phyloP scores from a whole-genome alignment of 2,888 invertebrate genomes.

The Drosophila tanythrix region DNA sequence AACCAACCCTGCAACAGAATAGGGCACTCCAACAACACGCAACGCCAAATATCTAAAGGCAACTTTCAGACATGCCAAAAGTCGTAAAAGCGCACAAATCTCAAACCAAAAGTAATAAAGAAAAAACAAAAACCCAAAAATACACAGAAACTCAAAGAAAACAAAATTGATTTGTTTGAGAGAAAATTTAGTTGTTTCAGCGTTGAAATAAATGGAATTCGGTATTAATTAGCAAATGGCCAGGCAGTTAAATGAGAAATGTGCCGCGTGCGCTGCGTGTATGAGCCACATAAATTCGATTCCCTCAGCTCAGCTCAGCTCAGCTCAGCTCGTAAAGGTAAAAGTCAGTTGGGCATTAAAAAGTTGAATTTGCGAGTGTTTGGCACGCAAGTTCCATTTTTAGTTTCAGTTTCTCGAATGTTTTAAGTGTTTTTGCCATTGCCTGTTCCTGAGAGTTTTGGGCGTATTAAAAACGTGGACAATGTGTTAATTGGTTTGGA shows the following conservation, averaged over 20 bases:
- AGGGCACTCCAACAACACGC: constrained; percentile 41
- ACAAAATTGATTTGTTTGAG: constrained; percentile 73
- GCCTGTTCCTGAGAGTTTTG: constrained; percentile 13
- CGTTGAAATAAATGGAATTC: constrained; percentile 72
- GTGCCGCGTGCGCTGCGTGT: constrained; percentile 70
- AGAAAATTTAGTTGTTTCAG: constrained; percentile 74
- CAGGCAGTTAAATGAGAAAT: constrained; percentile 79
- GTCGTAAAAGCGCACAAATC: constrained; percentile 77
- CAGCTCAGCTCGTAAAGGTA: constrained; percentile 53
- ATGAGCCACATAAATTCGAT: constrained; percentile 63
- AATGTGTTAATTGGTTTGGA: constrained; percentile 77
- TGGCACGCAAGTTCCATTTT: constrained; percentile 65
- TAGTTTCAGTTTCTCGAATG: constrained; percentile 42
- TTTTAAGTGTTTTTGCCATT: constrained; percentile 74
- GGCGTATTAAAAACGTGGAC: constrained; percentile 67
- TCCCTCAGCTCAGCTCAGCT: background rate
- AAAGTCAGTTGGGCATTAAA: constrained; percentile 61
- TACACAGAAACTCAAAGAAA: constrained; percentile 7
- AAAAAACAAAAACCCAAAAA: constrained; percentile 15
- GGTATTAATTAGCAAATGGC: constrained; percentile 83
- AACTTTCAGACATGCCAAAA: constrained; percentile 67
- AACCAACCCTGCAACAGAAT: background rate
- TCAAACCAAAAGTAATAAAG: constrained; percentile 55
- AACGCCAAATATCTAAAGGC: constrained; percentile 26
- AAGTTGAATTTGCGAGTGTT: constrained; percentile 68